Conservation (phyloP, 2,888 invertebrate species). For the Crematogaster levior region DNA sequence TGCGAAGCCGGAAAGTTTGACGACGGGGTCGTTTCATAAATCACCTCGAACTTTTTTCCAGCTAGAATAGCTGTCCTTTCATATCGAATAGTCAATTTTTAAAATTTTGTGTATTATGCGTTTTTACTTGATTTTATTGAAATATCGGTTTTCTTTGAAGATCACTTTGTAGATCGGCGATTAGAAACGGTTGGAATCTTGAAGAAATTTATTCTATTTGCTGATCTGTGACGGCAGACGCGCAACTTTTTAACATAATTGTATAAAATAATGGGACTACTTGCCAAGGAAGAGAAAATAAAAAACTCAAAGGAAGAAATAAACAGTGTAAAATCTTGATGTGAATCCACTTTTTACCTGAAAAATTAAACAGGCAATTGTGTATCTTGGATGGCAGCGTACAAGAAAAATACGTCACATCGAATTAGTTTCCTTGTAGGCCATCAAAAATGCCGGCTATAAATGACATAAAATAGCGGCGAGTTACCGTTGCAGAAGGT, state of each 20-base stretch:
- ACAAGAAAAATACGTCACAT: constrained; percentile 17
- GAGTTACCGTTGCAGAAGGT: constrained; percentile 31
- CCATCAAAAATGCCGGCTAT: constrained; percentile 35
- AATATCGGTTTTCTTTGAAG: not conserved
- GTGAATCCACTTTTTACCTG: not conserved
- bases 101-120: not conserved
- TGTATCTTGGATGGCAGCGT: not conserved
- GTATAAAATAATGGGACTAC: not conserved
- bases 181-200: constrained; percentile 4
- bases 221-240: not conserved
- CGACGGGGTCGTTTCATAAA: constrained; percentile 65
- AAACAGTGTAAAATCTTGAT: not conserved
- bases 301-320: not conserved
- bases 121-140: not conserved
- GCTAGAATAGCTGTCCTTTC: not conserved
- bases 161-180: not conserved
- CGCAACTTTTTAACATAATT: constrained; percentile 13
- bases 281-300: not conserved
- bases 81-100: not conserved
- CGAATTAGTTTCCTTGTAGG: constrained; percentile 10
- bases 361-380: not conserved
- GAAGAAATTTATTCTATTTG: not conserved
- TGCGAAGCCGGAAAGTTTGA: constrained; percentile 60
- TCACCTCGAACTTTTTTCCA: constrained; percentile 50
- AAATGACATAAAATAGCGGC: constrained; percentile 44